Evolutionary conservation across 1,140 invertebrate species (phyloP), one percentile per base, ranked within the genome.

Genomic region (Brachystomella parvula): DNA sequence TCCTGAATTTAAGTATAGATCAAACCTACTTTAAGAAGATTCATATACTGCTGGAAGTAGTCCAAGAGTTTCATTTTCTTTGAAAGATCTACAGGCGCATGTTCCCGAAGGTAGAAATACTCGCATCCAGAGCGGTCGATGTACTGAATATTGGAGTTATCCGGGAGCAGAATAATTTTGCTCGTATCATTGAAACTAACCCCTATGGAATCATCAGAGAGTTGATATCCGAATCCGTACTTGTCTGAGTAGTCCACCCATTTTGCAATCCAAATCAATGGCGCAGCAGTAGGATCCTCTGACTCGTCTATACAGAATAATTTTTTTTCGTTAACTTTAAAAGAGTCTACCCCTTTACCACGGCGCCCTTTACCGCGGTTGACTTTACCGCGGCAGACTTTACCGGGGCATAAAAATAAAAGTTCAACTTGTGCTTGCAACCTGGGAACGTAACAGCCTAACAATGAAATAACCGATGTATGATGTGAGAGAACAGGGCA

Each of bases 1-100:
- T 15, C 53, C 6, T 56, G 26, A n/a, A 9, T 9, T 9, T 15
- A 9, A 15, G 12, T 15, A 15, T 21, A 12, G 6, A 56, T 24
- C 26, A 9, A 12, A 6, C 6, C 17, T 24, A 73, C 71, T 82
- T 96, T 97, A 73, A 98, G 85, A 61, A 99, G 80, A 82, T 98
- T 92, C 96, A 99, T 99, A 76, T 99, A 99, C 74, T 93, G 87
- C 66, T 89, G 84, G 79, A 99, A 99, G 79, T 98, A 99, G 19
- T 90, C 89, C 47, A 99, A 81, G 1, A 99, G 80, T 74, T 92
- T 96, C 81, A 98, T 94, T 79, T 99, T 99, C 79, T 99, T 98
- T 47, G 90, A 89, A n/a, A 97, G 81, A 2, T 83, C 76, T 44
- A 81, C 76, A 17, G 95, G 94, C 76, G 89, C 96, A 29, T 85